Evolutionary conservation across 2,888 invertebrate genomes (phyloP).

Genomic region (Spicauda simplicius): DNA sequence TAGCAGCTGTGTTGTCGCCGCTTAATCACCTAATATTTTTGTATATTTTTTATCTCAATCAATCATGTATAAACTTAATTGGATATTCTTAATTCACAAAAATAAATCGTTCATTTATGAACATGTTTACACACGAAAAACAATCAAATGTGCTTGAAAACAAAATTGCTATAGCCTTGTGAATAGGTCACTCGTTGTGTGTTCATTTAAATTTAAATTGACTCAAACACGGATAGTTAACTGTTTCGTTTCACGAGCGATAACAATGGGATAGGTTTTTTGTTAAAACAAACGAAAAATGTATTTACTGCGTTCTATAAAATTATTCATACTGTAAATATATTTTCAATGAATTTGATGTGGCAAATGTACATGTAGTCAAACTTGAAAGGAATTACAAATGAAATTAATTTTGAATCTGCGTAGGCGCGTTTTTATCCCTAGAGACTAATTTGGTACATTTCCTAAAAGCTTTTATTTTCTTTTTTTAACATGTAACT

Average conservation of each 20-base stretch:
- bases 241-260: constrained; percentile 23
- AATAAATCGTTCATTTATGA: background rate
- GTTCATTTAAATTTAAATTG: constrained; percentile 27
- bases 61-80: background rate
- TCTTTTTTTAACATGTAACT: too few relatives aligned
- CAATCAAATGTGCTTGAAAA: background rate
- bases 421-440: too few relatives aligned
- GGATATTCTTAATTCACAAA: background rate
- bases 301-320: background rate
- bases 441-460: too few relatives aligned
- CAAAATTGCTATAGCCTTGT: background rate
- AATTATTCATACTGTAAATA: too few relatives aligned
- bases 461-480: too few relatives aligned
- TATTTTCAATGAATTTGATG: too few relatives aligned
- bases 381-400: too few relatives aligned
- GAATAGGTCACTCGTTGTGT: constrained; percentile 2
- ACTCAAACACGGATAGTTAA: constrained; percentile 38
- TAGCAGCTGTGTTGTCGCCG: too few relatives aligned
- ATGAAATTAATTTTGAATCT: too few relatives aligned
- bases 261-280: background rate
- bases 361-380: too few relatives aligned
- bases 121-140: background rate
- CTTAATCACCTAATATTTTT: too few relatives aligned
- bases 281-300: background rate
- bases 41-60: too few relatives aligned